A percentile compares a stretch with the other conserved stretches of the same genome.
Evolutionary conservation across 2,113 vertebrate genomes (phyloP).

Genomic region (Cebidichthys violaceus): DNA sequence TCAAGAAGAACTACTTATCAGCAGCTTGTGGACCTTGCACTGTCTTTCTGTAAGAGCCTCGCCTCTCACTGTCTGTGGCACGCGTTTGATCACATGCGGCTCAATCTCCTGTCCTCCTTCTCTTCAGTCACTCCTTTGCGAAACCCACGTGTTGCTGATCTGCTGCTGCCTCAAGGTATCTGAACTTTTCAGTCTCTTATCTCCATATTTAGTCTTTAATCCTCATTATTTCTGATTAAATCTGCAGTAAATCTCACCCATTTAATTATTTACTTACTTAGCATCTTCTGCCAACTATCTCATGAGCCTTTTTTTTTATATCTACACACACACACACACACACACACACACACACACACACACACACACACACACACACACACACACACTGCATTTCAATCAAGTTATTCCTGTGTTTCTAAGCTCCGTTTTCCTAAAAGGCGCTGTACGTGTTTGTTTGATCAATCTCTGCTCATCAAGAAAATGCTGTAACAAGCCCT

Average conservation of each 20-base stretch:
- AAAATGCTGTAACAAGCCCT: background rate
- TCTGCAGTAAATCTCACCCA: background rate
- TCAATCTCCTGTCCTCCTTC: slow-evolving; percentile 46
- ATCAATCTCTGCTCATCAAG: slow-evolving; percentile 1
- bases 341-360: too few species aligned
- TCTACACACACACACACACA: too few species aligned
- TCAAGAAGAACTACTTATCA: slow-evolving; percentile 74
- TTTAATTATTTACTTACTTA: background rate
- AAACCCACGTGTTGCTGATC: slow-evolving; percentile 44
- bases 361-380: too few species aligned
- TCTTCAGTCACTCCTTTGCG: slow-evolving; percentile 32
- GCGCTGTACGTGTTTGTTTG: background rate
- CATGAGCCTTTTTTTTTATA: background rate
- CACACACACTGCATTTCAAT: background rate
- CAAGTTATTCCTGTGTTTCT: background rate
- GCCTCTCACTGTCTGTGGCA: slow-evolving; percentile 38
- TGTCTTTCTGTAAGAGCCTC: slow-evolving; percentile 40
- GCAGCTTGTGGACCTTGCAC: slow-evolving; percentile 79
- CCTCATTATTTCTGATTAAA: background rate
- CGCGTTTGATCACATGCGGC: slow-evolving; percentile 50
- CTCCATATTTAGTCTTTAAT: background rate
- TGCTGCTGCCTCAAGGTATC: slow-evolving; percentile 51
- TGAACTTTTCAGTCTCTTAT: background rate
- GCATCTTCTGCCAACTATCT: background rate
- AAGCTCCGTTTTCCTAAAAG: background rate